Base-by-base conservation (phyloP, 2,113 vertebrate species). In the Vidua chalybeata region DNA sequence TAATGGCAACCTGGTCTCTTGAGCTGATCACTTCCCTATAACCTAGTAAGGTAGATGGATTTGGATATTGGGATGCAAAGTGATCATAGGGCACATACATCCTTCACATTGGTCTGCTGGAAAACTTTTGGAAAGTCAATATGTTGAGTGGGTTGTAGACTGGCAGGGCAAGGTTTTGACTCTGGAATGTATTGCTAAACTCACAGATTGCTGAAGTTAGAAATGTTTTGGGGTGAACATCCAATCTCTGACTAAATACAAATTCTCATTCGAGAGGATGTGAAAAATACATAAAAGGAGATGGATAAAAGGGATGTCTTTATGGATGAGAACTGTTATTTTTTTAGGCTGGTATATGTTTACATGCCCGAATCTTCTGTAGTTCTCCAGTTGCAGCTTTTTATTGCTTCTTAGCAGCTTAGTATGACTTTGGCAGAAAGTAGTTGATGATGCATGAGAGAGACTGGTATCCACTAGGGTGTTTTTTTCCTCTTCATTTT, bases 371-470 rank as follows among this genome's bases (percentile, higher is more conserved):
- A 56, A 45, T 89, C 41, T 79, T 91, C 46, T 71, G 43, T 74
- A 54, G 28, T 58, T 88, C 66, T 89, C 64, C 66, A 81, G 11
- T n/a, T 89, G 59, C 49, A 78, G 62, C n/a, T 87, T 94, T 92
- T 87, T 95, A 95, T 87, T 91, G 69, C 84, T 92, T 78, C 84
- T 78, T 82, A 84, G 73, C 56, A 78, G 33, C 73, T 90, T 51
- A 69, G n/a, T 76, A 9, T 79, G 69, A 68, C 49, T 95, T 72
- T 52, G 55, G 28, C 59, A 87, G 93, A 87, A 93, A 82, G 73
- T 16, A 87, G 66, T 68, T 94, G 80, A 92, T 89, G 84, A 72
- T 94, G 91, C 93, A 64, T 95, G 84, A 91, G 76, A 81, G 72
- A 71, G 83, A 92, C 67, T 54, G 35, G 28, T 84, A 92, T 75